Evolutionary conservation across 2,113 vertebrate genomes (phyloP).

Genomic region (Hymenochirus boettgeri): DNA sequence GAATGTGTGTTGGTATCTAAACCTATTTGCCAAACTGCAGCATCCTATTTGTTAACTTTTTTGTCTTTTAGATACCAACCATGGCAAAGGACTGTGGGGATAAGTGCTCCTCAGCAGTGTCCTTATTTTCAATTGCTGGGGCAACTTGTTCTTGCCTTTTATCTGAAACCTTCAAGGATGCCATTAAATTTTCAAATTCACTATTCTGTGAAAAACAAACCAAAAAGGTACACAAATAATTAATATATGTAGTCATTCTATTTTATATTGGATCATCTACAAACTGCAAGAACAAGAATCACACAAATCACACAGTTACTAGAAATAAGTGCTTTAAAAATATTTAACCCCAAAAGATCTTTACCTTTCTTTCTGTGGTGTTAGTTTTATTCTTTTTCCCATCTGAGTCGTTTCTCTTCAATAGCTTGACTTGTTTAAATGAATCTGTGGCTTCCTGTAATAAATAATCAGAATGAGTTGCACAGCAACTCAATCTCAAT

Average conservation of each 20-base stretch:
- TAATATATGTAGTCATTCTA: neutral
- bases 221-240: too few species aligned
- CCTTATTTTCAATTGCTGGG: slow-evolving; percentile 48
- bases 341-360: neutral
- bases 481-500: too few species aligned
- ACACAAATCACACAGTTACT: too few species aligned
- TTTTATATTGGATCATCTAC: too few species aligned
- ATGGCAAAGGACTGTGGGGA: slow-evolving; percentile 95
- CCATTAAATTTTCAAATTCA: slow-evolving; percentile 83
- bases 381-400: slow-evolving; percentile 46
- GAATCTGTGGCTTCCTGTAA: slow-evolving; percentile 56
- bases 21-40: too few species aligned
- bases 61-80: slow-evolving; percentile 69
- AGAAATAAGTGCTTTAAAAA: too few species aligned
- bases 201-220: slow-evolving; percentile 20
- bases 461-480: slow-evolving; percentile 39
- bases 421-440: slow-evolving; percentile 60
- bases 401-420: slow-evolving; percentile 66
- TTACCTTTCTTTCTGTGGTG: slow-evolving; percentile 55
- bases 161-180: slow-evolving; percentile 77
- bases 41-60: slow-evolving; percentile 31
- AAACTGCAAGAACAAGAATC: too few species aligned
- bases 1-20: too few species aligned
- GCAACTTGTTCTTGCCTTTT: slow-evolving; percentile 60
- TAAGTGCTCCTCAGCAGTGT: slow-evolving; percentile 71